phyloP scores from a whole-genome alignment of 2,113 vertebrate species.

The Callospermophilus lateralis region DNA sequence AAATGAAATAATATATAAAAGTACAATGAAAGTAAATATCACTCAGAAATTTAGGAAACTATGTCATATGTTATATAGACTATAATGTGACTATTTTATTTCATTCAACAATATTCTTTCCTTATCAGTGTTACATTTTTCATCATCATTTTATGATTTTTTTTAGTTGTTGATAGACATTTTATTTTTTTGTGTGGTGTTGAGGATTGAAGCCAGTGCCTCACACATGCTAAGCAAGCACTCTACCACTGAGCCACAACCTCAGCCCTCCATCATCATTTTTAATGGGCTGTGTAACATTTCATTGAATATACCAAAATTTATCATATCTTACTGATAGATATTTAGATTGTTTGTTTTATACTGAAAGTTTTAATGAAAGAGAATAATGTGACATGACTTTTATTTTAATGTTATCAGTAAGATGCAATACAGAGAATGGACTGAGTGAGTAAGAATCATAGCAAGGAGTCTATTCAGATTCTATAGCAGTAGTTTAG shows the following conservation, averaged over 20 bases:
- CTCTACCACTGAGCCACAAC: too few relatives aligned
- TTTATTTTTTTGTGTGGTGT: too few relatives aligned
- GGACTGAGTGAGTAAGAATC: background rate
- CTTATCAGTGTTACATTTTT: background rate
- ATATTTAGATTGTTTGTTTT: background rate
- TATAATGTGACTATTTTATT: background rate
- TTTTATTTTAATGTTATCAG: background rate
- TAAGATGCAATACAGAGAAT: background rate
- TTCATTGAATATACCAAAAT: background rate
- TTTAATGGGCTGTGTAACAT: background rate
- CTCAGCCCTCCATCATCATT: background rate
- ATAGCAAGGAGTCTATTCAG: background rate
- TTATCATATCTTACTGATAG: background rate
- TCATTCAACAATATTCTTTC: background rate
- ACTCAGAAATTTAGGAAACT: background rate
- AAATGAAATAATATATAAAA: background rate
- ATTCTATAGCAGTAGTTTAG: background rate
- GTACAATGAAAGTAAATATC: background rate
- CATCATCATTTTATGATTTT: background rate
- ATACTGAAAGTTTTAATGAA: background rate
- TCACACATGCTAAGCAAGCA: too few relatives aligned
- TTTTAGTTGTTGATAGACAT: too few relatives aligned
- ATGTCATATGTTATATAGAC: background rate
- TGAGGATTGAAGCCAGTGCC: too few relatives aligned
- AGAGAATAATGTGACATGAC: background rate